Base-by-base conservation (phyloP, 2,113 vertebrate species). In the Lamprologus tigripictilis region DNA sequence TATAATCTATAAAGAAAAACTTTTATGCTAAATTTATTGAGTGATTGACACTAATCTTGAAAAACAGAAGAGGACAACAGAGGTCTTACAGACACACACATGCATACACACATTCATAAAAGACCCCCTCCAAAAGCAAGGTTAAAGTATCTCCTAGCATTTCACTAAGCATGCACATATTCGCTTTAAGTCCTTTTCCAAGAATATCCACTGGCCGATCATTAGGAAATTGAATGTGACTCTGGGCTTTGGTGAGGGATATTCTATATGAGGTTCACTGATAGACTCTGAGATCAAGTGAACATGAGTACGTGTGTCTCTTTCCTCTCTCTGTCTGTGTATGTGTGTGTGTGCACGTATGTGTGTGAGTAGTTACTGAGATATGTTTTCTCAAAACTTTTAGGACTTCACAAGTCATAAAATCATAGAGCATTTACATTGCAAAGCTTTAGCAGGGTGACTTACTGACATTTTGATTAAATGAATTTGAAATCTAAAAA, bases 161-260 rank as follows among this genome's bases (percentile, higher is more conserved):
- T 94, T 94, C 93, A 86, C 93, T 83, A 6, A 66, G 91, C 85
- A 78, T 80, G 93, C 94, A 93, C 93, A 93, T 93, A 91, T 92
- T 92, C 55, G 40, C 88, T 86, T 55, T 83, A 91, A 55, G 85
- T 89, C 55, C 88, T 86, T 87, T 47, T 90, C 91, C 82, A 84
- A 92, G 81, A 93, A 93, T 93, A 93, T 57, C 91, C 86, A 21
- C 45, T 55, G 23, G 86, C 84, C 54, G 89, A 81, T 88, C 83
- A 61, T 33, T 84, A 42, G 40, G 82, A 90, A 90, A 92, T 80
- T 90, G 89, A 93, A 92, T 89, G 87, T 93, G 90, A 91, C 89
- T 89, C 88, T 81, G 83, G 83, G 89, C 90, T 73, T 84, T 16
- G 37, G 58, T 31, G 85, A 71, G 78, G 83, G 88, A 88, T 86